phyloP scores from a whole-genome alignment of 2,113 vertebrate genomes.

The Electrona antarctica region DNA sequence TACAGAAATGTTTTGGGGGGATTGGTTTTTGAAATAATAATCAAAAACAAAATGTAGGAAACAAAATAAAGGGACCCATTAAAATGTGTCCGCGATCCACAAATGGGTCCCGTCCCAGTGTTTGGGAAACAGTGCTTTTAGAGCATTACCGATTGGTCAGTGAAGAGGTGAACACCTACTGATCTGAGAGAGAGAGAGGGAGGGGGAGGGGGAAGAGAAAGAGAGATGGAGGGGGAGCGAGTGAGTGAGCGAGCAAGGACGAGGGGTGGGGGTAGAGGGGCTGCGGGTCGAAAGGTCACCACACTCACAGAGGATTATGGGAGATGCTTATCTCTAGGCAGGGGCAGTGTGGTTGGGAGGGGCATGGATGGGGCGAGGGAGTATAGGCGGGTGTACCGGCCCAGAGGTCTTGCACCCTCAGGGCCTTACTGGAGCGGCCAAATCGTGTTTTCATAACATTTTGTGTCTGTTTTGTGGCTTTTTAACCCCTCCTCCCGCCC shows the following conservation, averaged over 20 bases:
- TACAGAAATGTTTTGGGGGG: too few species aligned
- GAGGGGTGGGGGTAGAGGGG: slow-evolving; percentile 15
- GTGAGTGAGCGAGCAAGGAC: too few species aligned
- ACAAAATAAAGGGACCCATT: too few species aligned
- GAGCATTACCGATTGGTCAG: slow-evolving; percentile 2
- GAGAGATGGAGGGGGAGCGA: neutral
- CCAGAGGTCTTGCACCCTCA: neutral
- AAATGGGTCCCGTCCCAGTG: too few species aligned
- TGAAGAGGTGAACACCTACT: slow-evolving; percentile 10
- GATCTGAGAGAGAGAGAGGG: slow-evolving; percentile 3
- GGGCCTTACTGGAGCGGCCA: slow-evolving; percentile 8
- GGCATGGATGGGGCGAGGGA: neutral
- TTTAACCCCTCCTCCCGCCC: neutral
- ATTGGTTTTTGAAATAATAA: too few species aligned
- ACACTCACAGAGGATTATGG: slow-evolving; percentile 64
- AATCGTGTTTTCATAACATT: slow-evolving; percentile 47
- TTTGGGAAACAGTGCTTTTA: too few species aligned
- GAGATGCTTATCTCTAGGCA: slow-evolving; percentile 64
- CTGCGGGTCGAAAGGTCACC: slow-evolving; percentile 55
- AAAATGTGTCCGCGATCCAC: too few species aligned
- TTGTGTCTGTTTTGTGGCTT: slow-evolving; percentile 1
- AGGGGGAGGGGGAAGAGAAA: neutral
- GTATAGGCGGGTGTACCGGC: neutral
- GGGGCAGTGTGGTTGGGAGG: neutral
- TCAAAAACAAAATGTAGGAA: too few species aligned